phyloP scores from a whole-genome alignment of 2,888 invertebrate species.

The Tricholauxania praeusta region DNA sequence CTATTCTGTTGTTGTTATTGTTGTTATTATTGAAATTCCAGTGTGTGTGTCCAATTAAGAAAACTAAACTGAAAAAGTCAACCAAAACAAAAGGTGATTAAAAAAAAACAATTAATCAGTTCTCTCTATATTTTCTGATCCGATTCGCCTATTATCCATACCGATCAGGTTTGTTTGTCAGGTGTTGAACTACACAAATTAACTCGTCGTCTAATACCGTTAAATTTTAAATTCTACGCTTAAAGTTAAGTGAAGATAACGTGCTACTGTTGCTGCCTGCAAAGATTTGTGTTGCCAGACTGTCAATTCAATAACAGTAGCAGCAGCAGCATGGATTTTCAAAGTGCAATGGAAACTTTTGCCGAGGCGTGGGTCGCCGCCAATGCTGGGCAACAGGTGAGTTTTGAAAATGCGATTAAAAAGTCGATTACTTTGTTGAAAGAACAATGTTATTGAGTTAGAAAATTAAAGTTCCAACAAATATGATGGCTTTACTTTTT shows the following conservation, averaged over 20 bases:
- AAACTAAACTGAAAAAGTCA: slow-evolving; percentile 20
- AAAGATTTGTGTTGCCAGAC: too few relatives aligned
- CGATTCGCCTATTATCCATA: too few relatives aligned
- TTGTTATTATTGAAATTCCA: not conserved
- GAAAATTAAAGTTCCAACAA: too few relatives aligned
- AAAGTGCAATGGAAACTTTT: slow-evolving; percentile 98
- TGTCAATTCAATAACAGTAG: not conserved
- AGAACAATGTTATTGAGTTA: too few relatives aligned
- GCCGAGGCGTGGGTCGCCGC: slow-evolving; percentile 98
- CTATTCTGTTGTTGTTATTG: not conserved
- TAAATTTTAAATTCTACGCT: slow-evolving; percentile 15
- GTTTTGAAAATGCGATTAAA: slow-evolving; percentile 48
- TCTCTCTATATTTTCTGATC: not conserved
- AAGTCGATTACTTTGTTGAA: too few relatives aligned
- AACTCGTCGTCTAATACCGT: not conserved
- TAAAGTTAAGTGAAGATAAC: too few relatives aligned
- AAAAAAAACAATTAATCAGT: slow-evolving; percentile 13
- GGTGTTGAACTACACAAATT: too few relatives aligned
- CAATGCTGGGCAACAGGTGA: slow-evolving; percentile 81
- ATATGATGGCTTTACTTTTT: too few relatives aligned
- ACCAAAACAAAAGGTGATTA: slow-evolving; percentile 17
- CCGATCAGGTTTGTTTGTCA: too few relatives aligned
- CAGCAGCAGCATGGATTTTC: slow-evolving; percentile 86
- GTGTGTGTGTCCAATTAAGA: slow-evolving; percentile 32
- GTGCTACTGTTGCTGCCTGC: not conserved